Evolutionary conservation across 2,888 invertebrate species (phyloP).

Genomic region (Rhogogaster chlorosoma): DNA sequence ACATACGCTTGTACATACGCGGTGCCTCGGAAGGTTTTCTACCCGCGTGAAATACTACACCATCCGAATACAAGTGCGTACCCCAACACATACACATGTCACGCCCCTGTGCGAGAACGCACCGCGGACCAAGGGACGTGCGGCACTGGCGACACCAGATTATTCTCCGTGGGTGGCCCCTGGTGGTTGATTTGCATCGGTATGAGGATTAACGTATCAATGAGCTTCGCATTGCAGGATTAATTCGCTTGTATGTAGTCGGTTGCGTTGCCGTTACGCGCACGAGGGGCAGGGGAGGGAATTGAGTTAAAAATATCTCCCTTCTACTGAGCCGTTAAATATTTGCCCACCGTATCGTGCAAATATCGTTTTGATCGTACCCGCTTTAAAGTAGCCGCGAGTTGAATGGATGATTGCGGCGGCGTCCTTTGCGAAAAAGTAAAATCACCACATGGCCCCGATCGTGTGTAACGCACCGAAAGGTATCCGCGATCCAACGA

Average conservation of each 20-base stretch:
- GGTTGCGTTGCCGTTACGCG: not conserved
- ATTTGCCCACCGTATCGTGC: conserved; percentile 3
- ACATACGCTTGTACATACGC: not conserved
- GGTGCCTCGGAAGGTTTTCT: conserved; percentile 11
- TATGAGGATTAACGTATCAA: not conserved
- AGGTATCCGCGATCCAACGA: not conserved
- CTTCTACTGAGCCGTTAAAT: not conserved
- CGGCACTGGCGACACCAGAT: conserved; percentile 12
- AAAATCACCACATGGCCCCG: not conserved
- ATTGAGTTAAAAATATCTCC: not conserved
- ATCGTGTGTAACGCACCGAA: not conserved
- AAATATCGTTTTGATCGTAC: conserved; percentile 20
- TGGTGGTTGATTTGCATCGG: not conserved
- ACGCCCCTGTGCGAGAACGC: not conserved
- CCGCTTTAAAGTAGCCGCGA: conserved; percentile 24
- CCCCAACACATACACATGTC: not conserved
- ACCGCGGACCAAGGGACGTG: not conserved
- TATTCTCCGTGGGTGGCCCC: conserved; percentile 24
- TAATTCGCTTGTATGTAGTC: not conserved
- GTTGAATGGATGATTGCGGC: not conserved
- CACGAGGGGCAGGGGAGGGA: not conserved
- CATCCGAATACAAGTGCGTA: not conserved
- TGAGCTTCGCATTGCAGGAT: not conserved
- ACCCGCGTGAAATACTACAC: conserved; percentile 36
- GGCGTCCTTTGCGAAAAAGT: conserved; percentile 20